Evolutionary conservation across 2,888 invertebrate genomes (phyloP).

Genomic region (Drosophila rubida): DNA sequence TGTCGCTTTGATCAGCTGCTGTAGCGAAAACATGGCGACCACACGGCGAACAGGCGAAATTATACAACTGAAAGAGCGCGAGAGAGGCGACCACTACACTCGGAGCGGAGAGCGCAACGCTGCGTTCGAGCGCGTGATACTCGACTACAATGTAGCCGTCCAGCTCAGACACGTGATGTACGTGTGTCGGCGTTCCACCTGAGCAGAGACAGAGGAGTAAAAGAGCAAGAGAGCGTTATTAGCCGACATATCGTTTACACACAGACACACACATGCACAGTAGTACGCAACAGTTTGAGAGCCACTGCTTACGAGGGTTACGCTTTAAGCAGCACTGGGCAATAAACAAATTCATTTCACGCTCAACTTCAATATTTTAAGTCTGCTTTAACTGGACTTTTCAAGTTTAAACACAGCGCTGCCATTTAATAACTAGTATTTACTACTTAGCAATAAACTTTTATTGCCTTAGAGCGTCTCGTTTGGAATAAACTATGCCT

Average conservation of each 20-base stretch:
- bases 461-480: background rate
- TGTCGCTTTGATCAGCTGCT: conserved; percentile 80
- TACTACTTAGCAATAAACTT: conserved; percentile 3
- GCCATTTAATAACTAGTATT: background rate
- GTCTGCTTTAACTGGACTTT: conserved; percentile 4
- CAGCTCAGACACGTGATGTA: conserved; percentile 57
- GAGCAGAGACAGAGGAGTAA: conserved; percentile 16
- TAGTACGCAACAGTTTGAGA: conserved; percentile 10
- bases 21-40: conserved; percentile 77
- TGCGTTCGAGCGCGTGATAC: conserved; percentile 43
- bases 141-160: conserved; percentile 49
- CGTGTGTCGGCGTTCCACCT: conserved; percentile 25
- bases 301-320: background rate
- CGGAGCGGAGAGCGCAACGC: background rate
- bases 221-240: conserved; percentile 19
- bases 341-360: background rate
- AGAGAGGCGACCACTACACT: background rate
- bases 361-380: background rate
- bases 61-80: conserved; percentile 6
- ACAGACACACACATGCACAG: background rate
- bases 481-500: background rate
- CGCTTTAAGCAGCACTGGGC: conserved; percentile 5
- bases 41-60: background rate
- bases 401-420: background rate
- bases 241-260: conserved; percentile 12